These are phyloP conservation scores for Drosophila stalkeri DNA, from an alignment of 2,888 invertebrate genomes.

Conservation along the genomic window DNA sequence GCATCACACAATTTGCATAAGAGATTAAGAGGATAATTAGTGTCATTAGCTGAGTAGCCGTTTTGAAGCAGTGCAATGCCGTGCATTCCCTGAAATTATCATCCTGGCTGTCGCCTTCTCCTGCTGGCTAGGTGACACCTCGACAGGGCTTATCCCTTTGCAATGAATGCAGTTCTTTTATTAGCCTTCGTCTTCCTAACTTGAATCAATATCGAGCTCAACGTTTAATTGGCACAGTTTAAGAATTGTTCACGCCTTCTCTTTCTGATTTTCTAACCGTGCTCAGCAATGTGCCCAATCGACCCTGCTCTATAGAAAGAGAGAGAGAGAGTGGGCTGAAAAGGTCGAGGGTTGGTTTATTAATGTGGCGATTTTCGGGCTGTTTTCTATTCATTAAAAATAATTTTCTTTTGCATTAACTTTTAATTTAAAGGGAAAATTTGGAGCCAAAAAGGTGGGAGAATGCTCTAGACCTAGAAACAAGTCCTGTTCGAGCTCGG, in stretches of 20 bases:
- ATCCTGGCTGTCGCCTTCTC: background rate
- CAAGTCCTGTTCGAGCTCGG: background rate
- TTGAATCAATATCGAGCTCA: conserved; percentile 33
- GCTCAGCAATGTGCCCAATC: conserved; percentile 40
- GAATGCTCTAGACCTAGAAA: conserved; percentile 13
- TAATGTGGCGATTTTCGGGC: conserved; percentile 71
- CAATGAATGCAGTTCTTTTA: conserved; percentile 30
- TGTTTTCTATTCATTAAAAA: conserved; percentile 80
- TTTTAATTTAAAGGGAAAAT: conserved; percentile 74
- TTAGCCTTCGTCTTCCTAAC: conserved; percentile 44
- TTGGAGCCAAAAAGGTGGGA: conserved; percentile 15
- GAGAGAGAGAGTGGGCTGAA: background rate
- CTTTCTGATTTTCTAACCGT: background rate
- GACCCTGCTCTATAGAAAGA: conserved; percentile 1
- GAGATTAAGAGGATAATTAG: conserved; percentile 78
- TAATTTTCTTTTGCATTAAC: conserved; percentile 79
- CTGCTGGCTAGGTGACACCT: conserved; percentile 20
- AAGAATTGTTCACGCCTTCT: conserved; percentile 22
- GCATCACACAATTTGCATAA: conserved; percentile 69
- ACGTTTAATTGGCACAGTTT: conserved; percentile 69
- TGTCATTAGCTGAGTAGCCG: conserved; percentile 68
- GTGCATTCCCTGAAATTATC: conserved; percentile 35
- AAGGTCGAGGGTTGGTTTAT: conserved; percentile 43
- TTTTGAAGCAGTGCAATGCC: conserved; percentile 39
- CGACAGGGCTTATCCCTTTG: conserved; percentile 23